A percentile compares a stretch with the other conserved stretches of the same genome.
Conservation (phyloP, 2,113 vertebrate species). For the Rhinoptilus africanus region DNA sequence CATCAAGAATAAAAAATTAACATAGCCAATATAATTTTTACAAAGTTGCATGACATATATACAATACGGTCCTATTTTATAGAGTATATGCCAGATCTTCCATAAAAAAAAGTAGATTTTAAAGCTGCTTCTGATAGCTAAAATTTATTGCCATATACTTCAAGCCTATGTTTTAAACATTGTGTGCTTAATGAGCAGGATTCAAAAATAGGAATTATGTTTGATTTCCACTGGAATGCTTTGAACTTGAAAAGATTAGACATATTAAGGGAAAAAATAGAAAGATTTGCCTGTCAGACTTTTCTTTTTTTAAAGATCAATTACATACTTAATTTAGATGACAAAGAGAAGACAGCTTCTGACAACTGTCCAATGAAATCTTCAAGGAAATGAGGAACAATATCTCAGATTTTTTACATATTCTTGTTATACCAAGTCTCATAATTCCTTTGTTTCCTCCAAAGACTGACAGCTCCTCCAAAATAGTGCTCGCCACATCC, state of each 20-base stretch:
- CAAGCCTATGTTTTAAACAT: constrained; percentile 7
- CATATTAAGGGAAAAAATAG: constrained; percentile 6
- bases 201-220: constrained; percentile 40
- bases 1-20: constrained; percentile 17
- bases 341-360: constrained; percentile 40
- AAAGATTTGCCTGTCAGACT: constrained; percentile 25
- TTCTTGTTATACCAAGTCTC: neutral
- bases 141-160: constrained; percentile 1
- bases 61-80: neutral
- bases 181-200: constrained; percentile 37
- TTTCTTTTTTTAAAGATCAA: constrained; percentile 29
- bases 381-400: neutral
- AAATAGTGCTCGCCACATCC: neutral
- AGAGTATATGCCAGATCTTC: neutral
- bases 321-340: constrained; percentile 48
- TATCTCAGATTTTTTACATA: constrained; percentile 5
- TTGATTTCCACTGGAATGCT: constrained; percentile 49
- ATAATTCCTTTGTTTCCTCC: neutral
- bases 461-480: neutral
- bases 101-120: constrained; percentile 23
- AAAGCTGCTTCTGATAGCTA: constrained; percentile 10
- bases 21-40: neutral
- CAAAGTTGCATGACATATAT: neutral
- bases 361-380: constrained; percentile 38
- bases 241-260: constrained; percentile 61